A percentile compares a stretch with the other conserved stretches of the same genome.
These are phyloP conservation scores for Aviceda subcristata DNA, from an alignment of 2,113 vertebrate genomes.

Conservation along the genomic window DNA sequence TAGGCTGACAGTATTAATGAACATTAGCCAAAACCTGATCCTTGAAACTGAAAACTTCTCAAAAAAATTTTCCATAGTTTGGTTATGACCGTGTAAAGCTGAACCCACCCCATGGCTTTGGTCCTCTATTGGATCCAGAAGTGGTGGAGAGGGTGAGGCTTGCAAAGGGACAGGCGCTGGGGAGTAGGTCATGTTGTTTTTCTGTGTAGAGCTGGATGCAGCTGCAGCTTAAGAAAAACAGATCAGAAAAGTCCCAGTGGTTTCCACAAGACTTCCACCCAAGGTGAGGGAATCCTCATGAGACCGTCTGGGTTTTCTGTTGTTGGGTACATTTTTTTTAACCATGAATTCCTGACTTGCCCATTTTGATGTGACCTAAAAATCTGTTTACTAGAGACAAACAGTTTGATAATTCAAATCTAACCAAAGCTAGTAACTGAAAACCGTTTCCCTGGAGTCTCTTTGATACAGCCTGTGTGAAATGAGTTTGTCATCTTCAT, in stretches of 20 bases:
- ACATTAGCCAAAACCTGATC: neutral
- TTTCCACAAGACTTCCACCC: slow-evolving; percentile 32
- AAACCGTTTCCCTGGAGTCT: neutral
- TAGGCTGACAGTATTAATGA: neutral
- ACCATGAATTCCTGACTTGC: neutral
- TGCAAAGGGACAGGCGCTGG: neutral
- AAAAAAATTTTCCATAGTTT: neutral
- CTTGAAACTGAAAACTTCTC: neutral
- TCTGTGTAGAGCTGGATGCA: neutral
- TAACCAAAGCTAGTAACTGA: neutral
- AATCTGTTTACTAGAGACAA: neutral
- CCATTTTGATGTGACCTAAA: neutral
- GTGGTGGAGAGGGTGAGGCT: neutral
- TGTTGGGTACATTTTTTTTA: neutral
- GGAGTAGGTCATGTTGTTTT: neutral
- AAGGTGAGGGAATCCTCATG: slow-evolving; percentile 5
- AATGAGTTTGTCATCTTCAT: neutral
- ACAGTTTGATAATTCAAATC: neutral
- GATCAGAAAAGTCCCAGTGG: neutral
- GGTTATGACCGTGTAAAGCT: neutral
- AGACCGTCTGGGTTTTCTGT: neutral
- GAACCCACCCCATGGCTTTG: neutral
- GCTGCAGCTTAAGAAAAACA: slow-evolving; percentile 43
- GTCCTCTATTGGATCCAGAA: neutral
- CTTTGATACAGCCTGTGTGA: neutral